Base-by-base conservation (phyloP, 2,113 vertebrate genomes). In the Phalacrocorax aristotelis region DNA sequence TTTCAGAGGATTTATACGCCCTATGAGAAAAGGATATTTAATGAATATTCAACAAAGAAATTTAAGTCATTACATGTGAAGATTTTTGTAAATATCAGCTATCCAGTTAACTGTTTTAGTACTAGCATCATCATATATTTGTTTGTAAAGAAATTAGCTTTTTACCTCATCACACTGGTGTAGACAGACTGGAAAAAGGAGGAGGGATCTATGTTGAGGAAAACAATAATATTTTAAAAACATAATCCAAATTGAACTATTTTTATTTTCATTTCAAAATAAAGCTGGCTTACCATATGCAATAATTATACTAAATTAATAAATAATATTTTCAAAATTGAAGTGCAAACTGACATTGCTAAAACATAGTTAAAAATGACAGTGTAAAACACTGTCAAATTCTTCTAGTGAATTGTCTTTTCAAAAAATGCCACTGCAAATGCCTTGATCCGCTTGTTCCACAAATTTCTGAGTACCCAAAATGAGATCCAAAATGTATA, bases 31-130 rank as follows among this genome's bases (percentile, higher is more conserved):
- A 97, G 61, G 85, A 97, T 97, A 97, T 95, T 98, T 98, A 98
- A 98, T 98, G 98, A 98, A 98, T 98, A 98, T 98, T 98, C 98
- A 98, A 95, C 96, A 97, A 97, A 98, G 87, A 95, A 95, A 62
- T 95, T 92, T 68, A 70, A 97, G 92, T 85, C 93, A 97, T 98
- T 97, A 97, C 89, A 95, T 90, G 91, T 90, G 89, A 98, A 98
- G 93, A 96, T 98, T 97, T 97, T 98, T 97, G 91, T 97, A 97
- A 98, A 98, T 97, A 97, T 94, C 78, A 97, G 95, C 85, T 95
- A 97, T 90, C 90, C 83, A 75, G 91, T 98, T 98, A 97, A 97
- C 96, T 92, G 86, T 95, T 97, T 95, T 98, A 95, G 88, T 92
- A 92, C 92, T 95, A 95, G 90, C 25, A 83, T 87, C 74, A 88